Conservation (phyloP, 2,888 invertebrate species). For the Charanyca ferruginea region DNA sequence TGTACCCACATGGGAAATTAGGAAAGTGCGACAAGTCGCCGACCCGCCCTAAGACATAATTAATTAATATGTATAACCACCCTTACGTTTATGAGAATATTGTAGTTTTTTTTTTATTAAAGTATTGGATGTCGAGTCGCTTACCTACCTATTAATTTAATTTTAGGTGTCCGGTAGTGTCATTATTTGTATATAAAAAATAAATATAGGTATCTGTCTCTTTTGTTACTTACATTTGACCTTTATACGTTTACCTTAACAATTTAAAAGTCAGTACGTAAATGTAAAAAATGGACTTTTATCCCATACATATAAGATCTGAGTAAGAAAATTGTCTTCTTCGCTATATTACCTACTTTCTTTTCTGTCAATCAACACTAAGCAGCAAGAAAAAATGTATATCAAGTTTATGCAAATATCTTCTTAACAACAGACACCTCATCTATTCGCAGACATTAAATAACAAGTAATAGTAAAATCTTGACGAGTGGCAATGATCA, state of each 20-base stretch:
- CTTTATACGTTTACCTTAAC: no score
- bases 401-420: background rate
- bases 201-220: no score
- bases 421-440: constrained; percentile 4
- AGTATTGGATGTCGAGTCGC: constrained; percentile 18
- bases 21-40: constrained; percentile 80
- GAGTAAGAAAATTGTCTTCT: no score
- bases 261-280: no score
- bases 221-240: no score
- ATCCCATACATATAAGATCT: no score
- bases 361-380: background rate
- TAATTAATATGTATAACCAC: constrained; percentile 78
- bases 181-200: background rate
- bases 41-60: constrained; percentile 86
- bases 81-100: constrained; percentile 56
- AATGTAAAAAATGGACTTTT: no score
- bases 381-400: background rate
- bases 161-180: background rate
- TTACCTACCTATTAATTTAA: constrained; percentile 25
- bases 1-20: constrained; percentile 86
- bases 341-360: no score
- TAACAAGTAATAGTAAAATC: constrained; percentile 68
- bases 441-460: constrained; percentile 46
- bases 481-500: constrained; percentile 76
- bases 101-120: constrained; percentile 30